Evolutionary conservation across 2,888 invertebrate species (phyloP), one percentile per base, ranked within the genome.

Genomic region (Ornithoptera priamus): DNA sequence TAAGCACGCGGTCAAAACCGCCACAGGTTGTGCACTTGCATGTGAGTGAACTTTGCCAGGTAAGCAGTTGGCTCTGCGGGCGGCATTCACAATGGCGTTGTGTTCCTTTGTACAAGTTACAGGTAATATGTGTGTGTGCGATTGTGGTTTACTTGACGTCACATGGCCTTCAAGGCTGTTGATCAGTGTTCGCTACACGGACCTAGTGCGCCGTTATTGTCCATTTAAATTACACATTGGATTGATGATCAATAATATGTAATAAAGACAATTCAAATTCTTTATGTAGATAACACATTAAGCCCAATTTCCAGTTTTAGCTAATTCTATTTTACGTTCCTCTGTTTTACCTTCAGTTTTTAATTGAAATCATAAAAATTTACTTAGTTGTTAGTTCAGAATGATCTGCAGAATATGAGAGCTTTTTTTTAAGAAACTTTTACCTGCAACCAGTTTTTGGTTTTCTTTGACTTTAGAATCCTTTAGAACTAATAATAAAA

Each of bases 101-200:
- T 69, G 62, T 75, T 74, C 73, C 75, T 78, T 76, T 72, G 71
- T 69, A 75, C 75, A 78, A 77, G 78, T 78, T 81, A 77, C 79
- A 74, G 78, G 69, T 70, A 74, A 71, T 72, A 70, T 75, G 74
- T 75, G 75, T 78, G 77, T 75, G 75, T 78, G 77, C 71, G 77
- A 76, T 77, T 75, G 72, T 76, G 77, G 77, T 71, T 73, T 73
- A 74, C 75, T 81, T 86, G 85, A 85, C 85, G 86, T 85, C 77
- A 80, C 65, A 80, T 85, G 90, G 85, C 90, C 89, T 89, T 90
- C 89, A 87, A 86, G 86, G 86, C 71, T 84, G 85, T 80, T 85
- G 86, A 78, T 79, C 84, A 77, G 78, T 75, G 77, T 72, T 59
- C 58, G 22, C 67, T 68, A 73, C 69, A 64, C 67, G 72, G 71